Percentiles rank a stretch among this genome's conserved stretches.
These are phyloP conservation scores for Parthenolecanium corni DNA, from an alignment of 2,888 invertebrate genomes.

Conservation along the genomic window DNA sequence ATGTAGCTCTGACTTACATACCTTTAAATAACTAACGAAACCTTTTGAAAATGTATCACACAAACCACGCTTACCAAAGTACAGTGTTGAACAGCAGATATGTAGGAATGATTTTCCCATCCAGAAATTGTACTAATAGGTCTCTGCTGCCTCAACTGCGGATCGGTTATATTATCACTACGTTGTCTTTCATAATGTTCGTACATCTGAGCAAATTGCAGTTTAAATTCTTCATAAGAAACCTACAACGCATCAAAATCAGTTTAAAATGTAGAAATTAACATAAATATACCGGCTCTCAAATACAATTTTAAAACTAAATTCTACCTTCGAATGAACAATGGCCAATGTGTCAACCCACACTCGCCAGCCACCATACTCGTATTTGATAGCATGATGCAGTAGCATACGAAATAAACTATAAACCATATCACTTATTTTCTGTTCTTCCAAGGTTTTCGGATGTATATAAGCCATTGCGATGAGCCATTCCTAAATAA, in stretches of 20 bases:
- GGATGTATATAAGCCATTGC: conserved; percentile 98
- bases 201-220: conserved; percentile 95
- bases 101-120: conserved; percentile 49
- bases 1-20: too few species aligned
- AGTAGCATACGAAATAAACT: conserved; percentile 92
- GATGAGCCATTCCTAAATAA: conserved; percentile 89
- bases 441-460: conserved; percentile 85
- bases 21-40: too few species aligned
- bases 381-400: conserved; percentile 97
- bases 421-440: conserved; percentile 96
- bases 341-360: conserved; percentile 99
- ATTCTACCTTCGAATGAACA: conserved; percentile 85
- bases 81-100: conserved; percentile 6
- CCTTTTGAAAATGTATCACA: too few species aligned
- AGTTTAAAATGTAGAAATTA: background rate
- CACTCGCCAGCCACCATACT: conserved; percentile 98
- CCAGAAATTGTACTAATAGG: conserved; percentile 95
- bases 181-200: conserved; percentile 89
- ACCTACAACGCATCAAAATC: conserved; percentile 48
- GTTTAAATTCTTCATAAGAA: conserved; percentile 94
- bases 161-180: conserved; percentile 90
- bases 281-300: background rate
- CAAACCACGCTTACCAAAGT: too few species aligned
- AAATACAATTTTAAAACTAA: too few species aligned
- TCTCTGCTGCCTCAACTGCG: conserved; percentile 77